Percentiles rank a stretch among this genome's conserved stretches.
phyloP scores from a whole-genome alignment of 1,140 invertebrate species.

The Cherax quadricarinatus region DNA sequence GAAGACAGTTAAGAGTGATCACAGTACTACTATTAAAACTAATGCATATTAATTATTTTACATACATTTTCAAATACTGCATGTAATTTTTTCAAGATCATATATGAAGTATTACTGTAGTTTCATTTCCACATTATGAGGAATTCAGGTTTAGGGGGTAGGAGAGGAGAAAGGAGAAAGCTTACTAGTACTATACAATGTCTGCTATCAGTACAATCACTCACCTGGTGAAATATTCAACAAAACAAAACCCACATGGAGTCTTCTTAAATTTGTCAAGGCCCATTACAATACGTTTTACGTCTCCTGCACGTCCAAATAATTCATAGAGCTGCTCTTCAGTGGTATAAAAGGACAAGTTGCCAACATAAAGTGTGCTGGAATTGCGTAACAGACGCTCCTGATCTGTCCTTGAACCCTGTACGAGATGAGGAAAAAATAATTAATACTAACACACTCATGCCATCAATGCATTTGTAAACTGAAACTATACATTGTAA shows the following conservation, averaged over 20 bases:
- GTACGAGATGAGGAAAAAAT: constrained; percentile 72
- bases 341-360: constrained; percentile 98
- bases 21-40: no score
- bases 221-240: constrained; percentile 85
- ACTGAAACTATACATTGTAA: no score
- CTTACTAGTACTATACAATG: background rate
- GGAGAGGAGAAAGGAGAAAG: no score
- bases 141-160: no score
- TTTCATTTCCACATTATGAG: no score
- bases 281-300: constrained; percentile 98
- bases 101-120: no score
- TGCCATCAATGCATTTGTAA: no score
- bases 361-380: constrained; percentile 96
- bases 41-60: no score
- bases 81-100: no score
- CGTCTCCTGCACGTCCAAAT: constrained; percentile 96
- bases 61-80: no score
- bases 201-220: background rate
- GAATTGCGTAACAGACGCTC: constrained; percentile 87
- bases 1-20: no score
- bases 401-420: constrained; percentile 95
- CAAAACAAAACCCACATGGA: constrained; percentile 99
- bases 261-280: constrained; percentile 98
- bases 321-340: constrained; percentile 99
- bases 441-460: no score